Evolutionary conservation across 2,888 invertebrate species (phyloP), one percentile per base, ranked within the genome.

Genomic region (Apamea sordens): DNA sequence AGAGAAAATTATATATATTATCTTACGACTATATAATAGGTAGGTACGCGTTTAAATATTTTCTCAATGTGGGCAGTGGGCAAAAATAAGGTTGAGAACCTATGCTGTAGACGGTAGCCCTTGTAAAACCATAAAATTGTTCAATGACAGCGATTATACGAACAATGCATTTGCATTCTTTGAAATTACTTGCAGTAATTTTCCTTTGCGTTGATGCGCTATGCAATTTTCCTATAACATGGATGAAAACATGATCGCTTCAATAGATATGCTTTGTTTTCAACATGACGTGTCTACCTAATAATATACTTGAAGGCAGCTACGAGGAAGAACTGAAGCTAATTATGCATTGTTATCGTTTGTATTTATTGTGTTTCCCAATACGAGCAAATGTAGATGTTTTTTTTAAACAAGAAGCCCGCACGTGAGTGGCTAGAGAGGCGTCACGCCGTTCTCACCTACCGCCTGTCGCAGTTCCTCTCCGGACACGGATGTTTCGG

Each of bases 161-260:
- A 68, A 76, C 84, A 73, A 81, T 80, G 80, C 69, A 74, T 76
- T 87, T 84, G 77, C 72, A 69, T 86, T 83, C 78, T 50, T 50
- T 79, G n/a, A 63, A 82, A 73, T 64, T 24, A 85, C 63, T 67
- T 36, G 56, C 28, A 75, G 59, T 13, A 69, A 77, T 86, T 85
- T 82, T 71, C 70, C 73, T 73, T 50, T 32, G 56, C 24, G n/a
- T 64, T 65, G 50, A 63, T 74, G 69, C 63, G 36, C 36, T 74
- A 71, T 68, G 82, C 71, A 74, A 64, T 83, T 85, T 81, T 76
- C 64, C 36, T 65, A 56, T 53, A 63, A 63, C 44, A 18, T 65
- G 36, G 50, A 75, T 41, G 64, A 47, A 64, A 32, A 82, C 44
- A 61, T 50, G 61, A 56, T 61, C 21, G 21, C 59, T 53, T 68